phyloP scores from a whole-genome alignment of 1,140 invertebrate species.

The Trinorchestia longiramus region DNA sequence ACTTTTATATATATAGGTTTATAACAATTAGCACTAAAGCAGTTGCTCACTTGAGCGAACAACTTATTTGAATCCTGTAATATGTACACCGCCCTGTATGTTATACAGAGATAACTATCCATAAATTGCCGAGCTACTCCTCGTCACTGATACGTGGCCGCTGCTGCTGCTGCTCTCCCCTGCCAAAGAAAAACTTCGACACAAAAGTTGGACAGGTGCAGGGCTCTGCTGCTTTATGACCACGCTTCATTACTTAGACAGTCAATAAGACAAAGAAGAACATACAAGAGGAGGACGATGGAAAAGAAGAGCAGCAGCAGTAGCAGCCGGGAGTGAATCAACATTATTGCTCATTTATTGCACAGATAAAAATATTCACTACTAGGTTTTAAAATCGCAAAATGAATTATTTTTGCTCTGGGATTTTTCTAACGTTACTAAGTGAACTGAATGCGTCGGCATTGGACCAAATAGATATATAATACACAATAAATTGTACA shows the following conservation, averaged over 20 bases:
- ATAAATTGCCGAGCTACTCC: neutral
- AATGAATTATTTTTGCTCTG: neutral
- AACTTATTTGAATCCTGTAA: conserved; percentile 23
- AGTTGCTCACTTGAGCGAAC: conserved; percentile 32
- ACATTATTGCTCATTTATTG: conserved; percentile 35
- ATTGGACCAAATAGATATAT: neutral
- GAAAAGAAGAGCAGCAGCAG: neutral
- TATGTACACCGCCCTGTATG: neutral
- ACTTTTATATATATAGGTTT: conserved; percentile 51
- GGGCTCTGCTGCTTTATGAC: neutral
- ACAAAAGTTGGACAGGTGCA: neutral
- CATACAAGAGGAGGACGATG: neutral
- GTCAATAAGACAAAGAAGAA: neutral
- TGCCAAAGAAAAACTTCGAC: neutral
- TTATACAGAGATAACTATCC: neutral
- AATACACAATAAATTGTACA: neutral
- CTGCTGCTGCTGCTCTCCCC: neutral
- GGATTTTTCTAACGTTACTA: neutral
- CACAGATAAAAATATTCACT: neutral
- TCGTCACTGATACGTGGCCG: neutral
- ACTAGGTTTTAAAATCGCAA: neutral
- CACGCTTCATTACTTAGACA: neutral
- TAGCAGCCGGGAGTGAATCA: conserved; percentile 22
- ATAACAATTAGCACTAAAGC: conserved; percentile 54
- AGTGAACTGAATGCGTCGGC: neutral